These are phyloP conservation scores for Torymus tubicola DNA, from an alignment of 2,888 invertebrate genomes.

Conservation along the genomic window DNA sequence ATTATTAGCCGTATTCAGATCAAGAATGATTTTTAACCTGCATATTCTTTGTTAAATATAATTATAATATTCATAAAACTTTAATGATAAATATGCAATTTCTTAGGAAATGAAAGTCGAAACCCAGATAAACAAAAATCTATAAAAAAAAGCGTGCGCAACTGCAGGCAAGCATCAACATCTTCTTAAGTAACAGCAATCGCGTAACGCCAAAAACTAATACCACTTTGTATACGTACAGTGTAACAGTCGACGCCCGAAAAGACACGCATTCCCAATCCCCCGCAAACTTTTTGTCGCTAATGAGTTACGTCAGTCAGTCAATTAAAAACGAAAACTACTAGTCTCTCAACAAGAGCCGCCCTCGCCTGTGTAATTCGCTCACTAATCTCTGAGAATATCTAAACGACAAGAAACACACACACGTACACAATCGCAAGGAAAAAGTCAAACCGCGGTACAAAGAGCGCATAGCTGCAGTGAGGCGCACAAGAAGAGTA, in stretches of 20 bases:
- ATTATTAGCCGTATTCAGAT: no score
- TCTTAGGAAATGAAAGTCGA: no score
- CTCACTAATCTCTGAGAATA: constrained; percentile 38
- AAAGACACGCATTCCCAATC: not conserved
- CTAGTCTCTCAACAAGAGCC: not conserved
- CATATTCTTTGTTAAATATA: no score
- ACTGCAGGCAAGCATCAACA: not conserved
- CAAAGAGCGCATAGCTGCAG: no score
- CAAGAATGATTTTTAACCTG: no score
- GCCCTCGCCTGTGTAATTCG: not conserved
- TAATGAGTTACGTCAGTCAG: constrained; percentile 43
- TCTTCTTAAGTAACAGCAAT: constrained; percentile 1
- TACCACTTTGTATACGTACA: not conserved
- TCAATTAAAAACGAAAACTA: constrained; percentile 35
- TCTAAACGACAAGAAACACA: constrained; percentile 11
- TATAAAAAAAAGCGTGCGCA: no score
- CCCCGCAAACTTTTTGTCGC: constrained; percentile 3
- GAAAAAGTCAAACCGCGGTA: constrained; percentile 4
- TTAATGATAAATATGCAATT: no score
- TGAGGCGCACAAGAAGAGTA: not conserved
- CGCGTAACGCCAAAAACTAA: constrained; percentile 7
- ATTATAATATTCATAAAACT: no score
- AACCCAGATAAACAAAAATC: no score
- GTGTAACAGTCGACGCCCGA: constrained; percentile 2
- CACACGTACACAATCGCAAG: not conserved